Evolutionary conservation across 1,140 invertebrate genomes (phyloP), one percentile per base, ranked within the genome.

Genomic region (Magallana angulata): DNA sequence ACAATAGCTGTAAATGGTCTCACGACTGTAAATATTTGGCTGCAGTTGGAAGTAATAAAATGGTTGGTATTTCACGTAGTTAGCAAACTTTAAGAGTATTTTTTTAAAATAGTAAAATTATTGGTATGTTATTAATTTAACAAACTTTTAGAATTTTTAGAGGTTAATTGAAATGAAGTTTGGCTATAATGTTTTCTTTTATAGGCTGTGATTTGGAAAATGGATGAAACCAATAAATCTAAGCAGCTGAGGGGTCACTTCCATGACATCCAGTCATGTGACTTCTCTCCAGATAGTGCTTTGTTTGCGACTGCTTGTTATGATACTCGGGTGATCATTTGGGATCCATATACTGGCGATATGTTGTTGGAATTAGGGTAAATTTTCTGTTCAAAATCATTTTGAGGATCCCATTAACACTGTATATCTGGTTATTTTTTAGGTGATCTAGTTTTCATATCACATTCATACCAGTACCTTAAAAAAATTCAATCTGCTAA

Each of bases 201-300:
- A 30, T n/a, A 85, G 58, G 58, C 58, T 3, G 30, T 62, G 36
- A 85, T 62, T 57, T 64, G 58, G 83, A 62, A 85, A 12, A 85
- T 64, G 24, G 30, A 62, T 59, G 36, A 85, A 56, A 56, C 60
- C 9, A 12, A 16, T 14, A 62, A 64, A n/a, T 9, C 58, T 24
- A 18, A 8, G n/a, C 36, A 93, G 71, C 92, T 96, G 7, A 91
- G 92, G 14, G 96, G 96, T 16, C 96, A 96, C 91, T 92, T 93
- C n/a, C 93, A 96, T 92, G 94, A 95, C 88, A 95, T 96, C 7
- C 93, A 95, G 24, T 90, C 94, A 71, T 96, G 95, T 93, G 94
- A 95, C 86, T 96, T 96, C 92, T 96, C 96, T 60, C 95, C 95
- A 36, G 96, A 96, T 93, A 95, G 96, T 76, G 95, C 95, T 85